Base-by-base conservation (phyloP, 2,797 vertebrate species). In the Myiothlypis coronata region DNA sequence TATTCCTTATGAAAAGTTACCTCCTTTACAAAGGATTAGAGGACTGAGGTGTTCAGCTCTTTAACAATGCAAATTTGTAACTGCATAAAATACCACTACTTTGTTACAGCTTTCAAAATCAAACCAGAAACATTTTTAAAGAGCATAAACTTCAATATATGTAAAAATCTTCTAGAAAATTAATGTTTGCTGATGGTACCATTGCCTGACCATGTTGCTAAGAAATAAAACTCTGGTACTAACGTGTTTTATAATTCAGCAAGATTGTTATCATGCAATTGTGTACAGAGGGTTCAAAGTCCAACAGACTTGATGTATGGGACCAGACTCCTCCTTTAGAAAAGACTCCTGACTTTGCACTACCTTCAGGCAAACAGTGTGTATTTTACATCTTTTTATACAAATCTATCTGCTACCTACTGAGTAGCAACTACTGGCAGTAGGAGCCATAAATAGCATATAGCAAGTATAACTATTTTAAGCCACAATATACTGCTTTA, bases 251-350 rank as follows among this genome's bases (percentile, higher is more conserved):
- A 97, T 92, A 97, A 92, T 96, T 96, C 85, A 79, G 89, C 91
- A 82, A 96, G 96, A 96, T 93, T 92, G 89, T 93, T 97, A 97
- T 96, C 97, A 83, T 4, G 1, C 63, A 76, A 77, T 77, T 97
- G 91, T 94, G 94, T 96, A 82, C 95, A 79, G 64, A 94, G 59
- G 53, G 97, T 95, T 93, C 94, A 97, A 97, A 97, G 97, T 97
- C 95, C 96, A 96, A 88, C 49, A 90, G 44, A 81, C 39, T 76
- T 76, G 71, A 86, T 94, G 90, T 78, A 93, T 64, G 60, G 71
- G 32, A 92, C 52, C 67, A 94, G 86, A 46, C 44, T 89, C 59
- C 84, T 89, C 87, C 79, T 93, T 82, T 55, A 83, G 52, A 86
- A 95, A 92, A 34, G 61, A 55, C 77, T 91, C 57, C 61, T 70